A percentile compares a stretch with the other conserved stretches of the same genome.
These are phyloP conservation scores for Scopus umbretta DNA, from an alignment of 2,113 vertebrate species.

Conservation along the genomic window DNA sequence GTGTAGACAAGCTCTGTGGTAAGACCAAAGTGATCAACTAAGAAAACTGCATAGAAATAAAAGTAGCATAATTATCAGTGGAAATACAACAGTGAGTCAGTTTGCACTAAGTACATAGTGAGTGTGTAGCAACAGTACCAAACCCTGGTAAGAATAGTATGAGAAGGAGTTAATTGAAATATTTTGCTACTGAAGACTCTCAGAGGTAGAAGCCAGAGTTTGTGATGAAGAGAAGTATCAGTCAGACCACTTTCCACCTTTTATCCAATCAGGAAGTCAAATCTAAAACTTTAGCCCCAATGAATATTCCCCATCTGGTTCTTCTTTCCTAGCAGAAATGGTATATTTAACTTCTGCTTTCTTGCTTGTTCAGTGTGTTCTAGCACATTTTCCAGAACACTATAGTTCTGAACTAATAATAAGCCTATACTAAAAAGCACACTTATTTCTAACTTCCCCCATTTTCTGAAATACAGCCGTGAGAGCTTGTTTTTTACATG, in stretches of 20 bases:
- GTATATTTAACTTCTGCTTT: neutral
- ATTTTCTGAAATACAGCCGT: neutral
- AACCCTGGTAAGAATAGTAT: neutral
- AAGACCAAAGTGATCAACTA: conserved; percentile 11
- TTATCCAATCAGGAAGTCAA: neutral
- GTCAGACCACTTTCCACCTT: neutral
- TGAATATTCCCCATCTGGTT: neutral
- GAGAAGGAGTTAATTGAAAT: neutral
- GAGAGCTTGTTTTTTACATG: neutral
- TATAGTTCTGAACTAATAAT: neutral
- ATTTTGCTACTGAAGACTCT: neutral
- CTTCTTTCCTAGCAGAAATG: neutral
- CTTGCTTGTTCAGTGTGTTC: neutral
- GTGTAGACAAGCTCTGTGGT: conserved; percentile 68
- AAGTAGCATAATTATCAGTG: neutral
- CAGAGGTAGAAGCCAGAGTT: neutral
- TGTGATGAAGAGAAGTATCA: neutral
- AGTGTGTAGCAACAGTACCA: neutral
- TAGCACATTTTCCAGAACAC: neutral
- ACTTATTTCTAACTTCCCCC: neutral
- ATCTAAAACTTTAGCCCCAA: neutral
- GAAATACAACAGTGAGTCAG: neutral
- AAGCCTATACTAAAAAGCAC: neutral
- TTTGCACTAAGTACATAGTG: neutral
- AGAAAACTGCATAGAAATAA: neutral